These are phyloP conservation scores for Aphidoletes aphidimyza DNA, from an alignment of 2,888 invertebrate genomes.

Conservation along the genomic window DNA sequence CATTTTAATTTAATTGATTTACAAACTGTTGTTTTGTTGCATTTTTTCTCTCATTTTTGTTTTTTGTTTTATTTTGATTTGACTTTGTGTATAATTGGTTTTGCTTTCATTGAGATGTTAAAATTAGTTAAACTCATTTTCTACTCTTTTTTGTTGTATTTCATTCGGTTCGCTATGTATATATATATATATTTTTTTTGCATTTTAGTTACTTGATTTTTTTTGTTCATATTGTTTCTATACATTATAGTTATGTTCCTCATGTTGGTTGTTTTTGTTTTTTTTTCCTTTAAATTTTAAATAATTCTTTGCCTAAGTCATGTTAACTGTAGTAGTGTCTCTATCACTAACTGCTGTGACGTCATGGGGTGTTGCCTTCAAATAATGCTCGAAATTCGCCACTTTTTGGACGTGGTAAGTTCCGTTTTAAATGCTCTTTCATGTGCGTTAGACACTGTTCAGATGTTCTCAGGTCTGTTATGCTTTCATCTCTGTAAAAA, in stretches of 20 bases:
- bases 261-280: not conserved
- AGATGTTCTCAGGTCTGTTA: not conserved
- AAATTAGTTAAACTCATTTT: not conserved
- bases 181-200: not conserved
- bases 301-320: slow-evolving; percentile 27
- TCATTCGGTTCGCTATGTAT: slow-evolving; percentile 16
- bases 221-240: not conserved
- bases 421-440: slow-evolving; percentile 63
- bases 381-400: slow-evolving; percentile 67
- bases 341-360: slow-evolving; percentile 54
- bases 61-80: slow-evolving; percentile 1
- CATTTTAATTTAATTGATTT: slow-evolving; percentile 43
- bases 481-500: slow-evolving; percentile 41
- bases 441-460: slow-evolving; percentile 60
- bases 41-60: not conserved
- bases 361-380: slow-evolving; percentile 67
- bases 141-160: not conserved
- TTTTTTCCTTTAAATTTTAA: not conserved
- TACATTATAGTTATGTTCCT: slow-evolving; percentile 36
- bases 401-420: slow-evolving; percentile 66
- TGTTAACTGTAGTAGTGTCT: slow-evolving; percentile 52
- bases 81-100: slow-evolving; percentile 21
- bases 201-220: slow-evolving; percentile 11
- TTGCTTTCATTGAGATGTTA: not conserved
- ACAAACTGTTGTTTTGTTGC: slow-evolving; percentile 37